Conservation (phyloP, 2,888 invertebrate genomes). For the Lagria hirta region DNA sequence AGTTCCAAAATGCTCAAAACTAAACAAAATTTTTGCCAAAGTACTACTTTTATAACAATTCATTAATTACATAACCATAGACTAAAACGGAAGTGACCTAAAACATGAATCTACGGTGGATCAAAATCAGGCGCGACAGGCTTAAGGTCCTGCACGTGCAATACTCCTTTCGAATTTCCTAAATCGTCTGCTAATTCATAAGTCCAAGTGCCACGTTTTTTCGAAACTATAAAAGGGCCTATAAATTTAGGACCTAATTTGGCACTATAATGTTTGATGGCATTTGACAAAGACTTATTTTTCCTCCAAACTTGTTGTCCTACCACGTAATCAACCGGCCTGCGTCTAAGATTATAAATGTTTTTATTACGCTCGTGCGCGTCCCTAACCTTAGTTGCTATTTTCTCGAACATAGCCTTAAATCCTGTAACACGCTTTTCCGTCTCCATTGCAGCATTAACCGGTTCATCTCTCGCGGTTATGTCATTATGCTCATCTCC, state of each 20-base stretch:
- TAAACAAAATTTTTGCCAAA: too few species aligned
- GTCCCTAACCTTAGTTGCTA: background rate
- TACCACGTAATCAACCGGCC: background rate
- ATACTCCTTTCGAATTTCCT: too few species aligned
- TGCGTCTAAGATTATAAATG: background rate
- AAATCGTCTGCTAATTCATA: too few species aligned
- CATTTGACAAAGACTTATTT: background rate
- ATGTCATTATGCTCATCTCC: background rate
- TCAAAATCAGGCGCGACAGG: too few species aligned
- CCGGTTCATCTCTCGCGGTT: background rate
- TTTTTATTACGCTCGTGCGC: background rate
- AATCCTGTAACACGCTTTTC: background rate
- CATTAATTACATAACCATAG: too few species aligned
- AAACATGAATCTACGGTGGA: too few species aligned
- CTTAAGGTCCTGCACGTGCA: too few species aligned
- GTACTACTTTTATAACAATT: too few species aligned
- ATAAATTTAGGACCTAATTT: constrained; percentile 1
- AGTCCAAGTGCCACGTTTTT: too few species aligned
- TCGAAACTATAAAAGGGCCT: constrained; percentile 2
- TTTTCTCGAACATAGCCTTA: background rate
- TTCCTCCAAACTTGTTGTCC: constrained; percentile 1
- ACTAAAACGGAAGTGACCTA: too few species aligned
- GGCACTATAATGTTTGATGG: background rate
- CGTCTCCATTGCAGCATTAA: background rate
- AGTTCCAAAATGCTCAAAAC: too few species aligned